A percentile compares a stretch with the other conserved stretches of the same genome.
phyloP scores from a whole-genome alignment of 2,797 vertebrate genomes.

The Gorsachius magnificus region DNA sequence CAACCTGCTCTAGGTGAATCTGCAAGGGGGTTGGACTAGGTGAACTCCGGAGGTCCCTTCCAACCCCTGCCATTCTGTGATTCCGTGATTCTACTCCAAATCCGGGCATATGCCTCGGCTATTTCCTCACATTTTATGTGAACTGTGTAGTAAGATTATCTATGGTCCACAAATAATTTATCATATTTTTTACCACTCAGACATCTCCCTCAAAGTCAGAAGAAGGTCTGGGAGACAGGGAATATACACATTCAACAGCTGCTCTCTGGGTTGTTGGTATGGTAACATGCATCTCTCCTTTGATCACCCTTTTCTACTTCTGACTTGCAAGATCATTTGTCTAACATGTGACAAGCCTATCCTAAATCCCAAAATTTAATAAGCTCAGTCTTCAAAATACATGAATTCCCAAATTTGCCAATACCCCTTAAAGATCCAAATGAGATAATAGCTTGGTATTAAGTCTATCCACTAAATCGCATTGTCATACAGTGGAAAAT shows the following conservation, averaged over 20 bases:
- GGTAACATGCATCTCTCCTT: constrained; percentile 25
- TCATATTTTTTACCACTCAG: not conserved
- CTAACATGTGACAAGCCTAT: not conserved
- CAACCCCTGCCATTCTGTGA: too few species aligned
- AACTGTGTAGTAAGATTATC: not conserved
- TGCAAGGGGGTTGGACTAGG: too few species aligned
- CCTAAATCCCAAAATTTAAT: constrained; percentile 5
- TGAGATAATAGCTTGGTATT: constrained; percentile 1
- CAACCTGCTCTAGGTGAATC: too few species aligned
- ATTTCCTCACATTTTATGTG: not conserved
- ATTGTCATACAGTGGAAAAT: not conserved
- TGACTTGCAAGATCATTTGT: constrained; percentile 7
- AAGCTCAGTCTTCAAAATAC: not conserved
- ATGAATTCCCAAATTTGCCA: not conserved
- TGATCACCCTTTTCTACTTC: not conserved
- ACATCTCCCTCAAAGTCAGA: constrained; percentile 3
- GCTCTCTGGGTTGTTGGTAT: not conserved
- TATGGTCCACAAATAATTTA: not conserved
- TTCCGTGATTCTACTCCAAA: not conserved
- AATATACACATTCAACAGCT: not conserved
- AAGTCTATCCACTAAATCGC: not conserved
- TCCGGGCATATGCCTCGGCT: not conserved
- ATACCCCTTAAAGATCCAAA: not conserved
- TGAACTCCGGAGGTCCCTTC: too few species aligned
- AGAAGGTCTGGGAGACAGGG: not conserved